Evolutionary conservation across 2,113 vertebrate genomes (phyloP).

Genomic region (Tragelaphus imberbis): DNA sequence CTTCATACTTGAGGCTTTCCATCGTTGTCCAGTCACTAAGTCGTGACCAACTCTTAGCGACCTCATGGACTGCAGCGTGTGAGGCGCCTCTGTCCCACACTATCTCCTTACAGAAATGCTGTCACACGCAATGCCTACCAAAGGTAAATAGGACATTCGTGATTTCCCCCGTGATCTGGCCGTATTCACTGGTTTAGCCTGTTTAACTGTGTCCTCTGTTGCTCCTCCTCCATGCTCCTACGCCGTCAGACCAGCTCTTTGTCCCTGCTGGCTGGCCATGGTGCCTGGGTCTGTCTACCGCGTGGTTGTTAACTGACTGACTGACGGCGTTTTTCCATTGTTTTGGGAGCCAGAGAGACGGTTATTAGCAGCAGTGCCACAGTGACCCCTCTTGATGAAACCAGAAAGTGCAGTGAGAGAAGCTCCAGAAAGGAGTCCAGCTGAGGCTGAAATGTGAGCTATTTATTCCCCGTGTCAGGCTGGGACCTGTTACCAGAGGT

Average conservation of each 20-base stretch:
- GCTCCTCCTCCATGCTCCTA: background rate
- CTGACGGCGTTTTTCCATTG: background rate
- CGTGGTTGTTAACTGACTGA: background rate
- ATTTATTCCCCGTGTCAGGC: background rate
- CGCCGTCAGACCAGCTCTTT: background rate
- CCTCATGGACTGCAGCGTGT: background rate
- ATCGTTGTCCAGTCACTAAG: background rate
- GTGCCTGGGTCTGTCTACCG: background rate
- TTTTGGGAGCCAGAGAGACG: background rate
- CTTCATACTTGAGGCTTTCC: background rate
- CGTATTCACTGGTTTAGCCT: background rate
- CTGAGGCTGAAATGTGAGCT: background rate
- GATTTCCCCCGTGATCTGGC: background rate
- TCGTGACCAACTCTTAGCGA: background rate
- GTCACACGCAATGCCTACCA: background rate
- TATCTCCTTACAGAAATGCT: background rate
- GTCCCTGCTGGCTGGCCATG: background rate
- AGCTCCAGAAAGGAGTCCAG: background rate
- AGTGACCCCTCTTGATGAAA: conserved; percentile 84
- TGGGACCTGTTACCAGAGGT: background rate
- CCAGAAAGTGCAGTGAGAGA: conserved; percentile 57
- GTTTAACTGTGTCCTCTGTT: background rate
- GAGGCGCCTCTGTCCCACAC: background rate
- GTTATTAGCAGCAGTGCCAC: conserved; percentile 53
- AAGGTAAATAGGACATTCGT: background rate